Evolutionary conservation across 1,140 invertebrate species (phyloP).

Genomic region (Drosophila tani): DNA sequence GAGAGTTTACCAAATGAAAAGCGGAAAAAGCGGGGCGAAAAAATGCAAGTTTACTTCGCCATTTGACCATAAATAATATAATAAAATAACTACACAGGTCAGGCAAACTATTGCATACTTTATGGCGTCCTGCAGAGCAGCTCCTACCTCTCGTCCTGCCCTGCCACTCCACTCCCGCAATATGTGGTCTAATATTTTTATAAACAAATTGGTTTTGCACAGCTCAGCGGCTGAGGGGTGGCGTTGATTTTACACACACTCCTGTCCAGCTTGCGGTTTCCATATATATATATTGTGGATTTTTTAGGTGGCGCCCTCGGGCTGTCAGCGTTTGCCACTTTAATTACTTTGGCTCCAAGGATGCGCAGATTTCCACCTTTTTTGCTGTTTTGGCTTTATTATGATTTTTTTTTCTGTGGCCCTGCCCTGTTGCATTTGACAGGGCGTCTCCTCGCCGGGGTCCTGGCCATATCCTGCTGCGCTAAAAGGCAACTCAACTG

Average conservation of each 20-base stretch:
- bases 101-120: constrained; percentile 74
- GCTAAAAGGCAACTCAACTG: constrained; percentile 71
- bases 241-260: constrained; percentile 7
- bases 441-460: constrained; percentile 20
- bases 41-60: constrained; percentile 60
- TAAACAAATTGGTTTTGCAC: constrained; percentile 79
- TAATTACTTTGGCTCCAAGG: constrained; percentile 75
- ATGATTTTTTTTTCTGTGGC: constrained; percentile 13
- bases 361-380: constrained; percentile 60
- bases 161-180: constrained; percentile 3
- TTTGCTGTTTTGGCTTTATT: constrained; percentile 15
- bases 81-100: constrained; percentile 83
- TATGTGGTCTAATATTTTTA: constrained; percentile 73
- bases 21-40: constrained; percentile 14
- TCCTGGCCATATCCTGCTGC: constrained; percentile 26
- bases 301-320: constrained; percentile 22
- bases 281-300: constrained; percentile 23
- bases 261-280: constrained; percentile 51
- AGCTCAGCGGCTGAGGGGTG: constrained; percentile 28
- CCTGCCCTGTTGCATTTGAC: constrained; percentile 76
- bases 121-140: constrained; percentile 46
- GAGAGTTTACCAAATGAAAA: constrained; percentile 27
- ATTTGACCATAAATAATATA: constrained; percentile 83
- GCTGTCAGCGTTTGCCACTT: constrained; percentile 67
- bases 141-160: not conserved